Conservation (phyloP, 1,140 invertebrate genomes). For the Cotesia glomerata region DNA sequence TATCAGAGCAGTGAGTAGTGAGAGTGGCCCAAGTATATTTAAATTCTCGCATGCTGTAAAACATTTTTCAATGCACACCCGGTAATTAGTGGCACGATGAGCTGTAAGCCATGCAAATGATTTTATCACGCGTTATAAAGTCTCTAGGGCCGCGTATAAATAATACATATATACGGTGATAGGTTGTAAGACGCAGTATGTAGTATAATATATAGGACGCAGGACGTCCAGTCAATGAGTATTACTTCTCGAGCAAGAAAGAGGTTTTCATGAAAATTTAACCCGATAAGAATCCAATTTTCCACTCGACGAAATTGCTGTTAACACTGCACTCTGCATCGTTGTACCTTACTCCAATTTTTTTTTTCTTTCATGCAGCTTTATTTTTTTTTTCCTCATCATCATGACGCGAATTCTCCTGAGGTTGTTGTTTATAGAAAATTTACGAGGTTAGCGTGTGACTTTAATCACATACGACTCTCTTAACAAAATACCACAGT, state of each 20-base stretch:
- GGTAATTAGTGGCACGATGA: conserved; percentile 36
- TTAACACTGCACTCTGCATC: not conserved
- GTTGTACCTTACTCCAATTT: not conserved
- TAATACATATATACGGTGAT: not conserved
- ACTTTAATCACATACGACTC: not conserved
- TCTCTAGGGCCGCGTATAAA: not conserved
- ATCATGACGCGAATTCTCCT: not conserved
- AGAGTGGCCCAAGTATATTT: conserved; percentile 20
- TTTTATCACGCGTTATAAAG: conserved; percentile 33
- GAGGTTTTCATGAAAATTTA: conserved; percentile 10
- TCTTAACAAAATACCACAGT: not conserved
- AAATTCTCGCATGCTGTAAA: conserved; percentile 27
- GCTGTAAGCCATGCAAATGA: conserved; percentile 34
- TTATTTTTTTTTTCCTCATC: conserved; percentile 7
- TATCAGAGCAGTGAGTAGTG: conserved; percentile 6
- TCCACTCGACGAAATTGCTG: conserved; percentile 20
- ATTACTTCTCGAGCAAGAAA: too few species aligned
- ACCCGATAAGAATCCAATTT: conserved; percentile 16
- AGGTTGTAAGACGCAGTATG: too few species aligned
- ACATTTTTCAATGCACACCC: conserved; percentile 32
- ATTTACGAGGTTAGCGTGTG: conserved; percentile 1
- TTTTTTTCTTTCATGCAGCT: not conserved
- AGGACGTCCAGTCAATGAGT: not conserved
- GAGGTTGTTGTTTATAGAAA: not conserved
- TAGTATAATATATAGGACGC: not conserved